Percentiles rank a stretch among this genome's conserved stretches.
Conservation (phyloP, 2,113 vertebrate genomes). For the Elaphurus davidianus region DNA sequence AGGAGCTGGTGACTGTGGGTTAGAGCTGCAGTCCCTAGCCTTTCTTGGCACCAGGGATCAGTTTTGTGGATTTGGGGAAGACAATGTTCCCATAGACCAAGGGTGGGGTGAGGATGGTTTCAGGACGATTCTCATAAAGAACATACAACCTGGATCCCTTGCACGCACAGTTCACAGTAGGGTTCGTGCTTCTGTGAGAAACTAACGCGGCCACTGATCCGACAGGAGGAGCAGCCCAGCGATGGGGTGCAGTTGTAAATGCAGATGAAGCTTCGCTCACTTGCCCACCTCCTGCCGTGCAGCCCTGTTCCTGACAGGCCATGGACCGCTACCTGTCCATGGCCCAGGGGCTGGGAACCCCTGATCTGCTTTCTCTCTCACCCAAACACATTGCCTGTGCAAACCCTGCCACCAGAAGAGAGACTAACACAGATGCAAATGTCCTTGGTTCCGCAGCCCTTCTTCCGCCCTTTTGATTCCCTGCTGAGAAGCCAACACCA, state of each 20-base stretch:
- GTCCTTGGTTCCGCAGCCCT: neutral
- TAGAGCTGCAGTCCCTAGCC: neutral
- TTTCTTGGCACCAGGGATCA: neutral
- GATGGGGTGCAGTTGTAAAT: neutral
- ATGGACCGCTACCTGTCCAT: neutral
- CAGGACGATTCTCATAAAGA: neutral
- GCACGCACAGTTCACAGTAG: neutral
- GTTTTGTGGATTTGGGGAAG: neutral
- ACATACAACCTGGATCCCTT: neutral
- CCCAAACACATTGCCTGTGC: neutral
- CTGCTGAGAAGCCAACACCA: neutral
- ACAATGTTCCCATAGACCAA: neutral
- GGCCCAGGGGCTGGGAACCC: neutral
- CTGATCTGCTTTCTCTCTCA: neutral
- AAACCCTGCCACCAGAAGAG: neutral
- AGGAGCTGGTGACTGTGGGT: neutral
- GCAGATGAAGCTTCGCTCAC: neutral
- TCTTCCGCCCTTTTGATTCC: neutral
- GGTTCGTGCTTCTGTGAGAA: neutral
- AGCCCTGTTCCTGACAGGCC: neutral
- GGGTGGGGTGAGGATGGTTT: neutral
- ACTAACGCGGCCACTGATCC: fast-evolving
- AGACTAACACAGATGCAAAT: neutral
- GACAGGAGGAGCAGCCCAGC: neutral
- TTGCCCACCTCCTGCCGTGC: neutral